Evolutionary conservation across 2,113 vertebrate species (phyloP), one percentile per base, ranked within the genome.

Genomic region (Oreochromis spilurus): DNA sequence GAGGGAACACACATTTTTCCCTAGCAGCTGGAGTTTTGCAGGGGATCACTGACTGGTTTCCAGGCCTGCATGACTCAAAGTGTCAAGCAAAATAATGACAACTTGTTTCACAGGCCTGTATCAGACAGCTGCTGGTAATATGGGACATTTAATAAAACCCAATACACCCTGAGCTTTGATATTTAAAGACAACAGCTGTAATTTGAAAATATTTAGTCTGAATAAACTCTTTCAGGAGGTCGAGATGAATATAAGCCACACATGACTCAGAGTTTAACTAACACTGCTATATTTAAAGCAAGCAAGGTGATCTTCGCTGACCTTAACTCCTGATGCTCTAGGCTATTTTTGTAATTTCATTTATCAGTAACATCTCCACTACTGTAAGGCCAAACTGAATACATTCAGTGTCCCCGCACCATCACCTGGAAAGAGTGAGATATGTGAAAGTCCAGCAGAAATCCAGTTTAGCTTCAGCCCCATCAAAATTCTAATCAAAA

Each of bases 121-220:
- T 17, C 21, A 11, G 67, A 29, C 67, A 72, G 21, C 9, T 24
- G 4, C 21, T 29, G 16, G 40, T 48, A 2, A 16, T 29, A 72
- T 72, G 40, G 40, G 24, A 14, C 24, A 75, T 75, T 75, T 17
- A 75, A 75, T 8, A 75, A 31, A 50, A 31, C 43, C 24, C 16
- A 31, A 31, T 0, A 2, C 43, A 19, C 29, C 1, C 70, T 38
- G 31, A 65, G 0, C 24, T 50, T 75, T 75, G 43, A 29, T 75
- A 48, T 11, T 50, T 48, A 17, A 45, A 29, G 40, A 17, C 67
- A 48, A 29, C 26, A 77, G 17, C 43, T 31, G 24, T 50, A 50
- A 45, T 50, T 19, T 26, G 40, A 48, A 75, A 48, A 75, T 26
- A 29, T 29, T 48, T 48, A 26, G 67, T 3, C 21, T 29, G 67